Evolutionary conservation across 1,140 invertebrate genomes (phyloP).

Genomic region (Drosophila pandora): DNA sequence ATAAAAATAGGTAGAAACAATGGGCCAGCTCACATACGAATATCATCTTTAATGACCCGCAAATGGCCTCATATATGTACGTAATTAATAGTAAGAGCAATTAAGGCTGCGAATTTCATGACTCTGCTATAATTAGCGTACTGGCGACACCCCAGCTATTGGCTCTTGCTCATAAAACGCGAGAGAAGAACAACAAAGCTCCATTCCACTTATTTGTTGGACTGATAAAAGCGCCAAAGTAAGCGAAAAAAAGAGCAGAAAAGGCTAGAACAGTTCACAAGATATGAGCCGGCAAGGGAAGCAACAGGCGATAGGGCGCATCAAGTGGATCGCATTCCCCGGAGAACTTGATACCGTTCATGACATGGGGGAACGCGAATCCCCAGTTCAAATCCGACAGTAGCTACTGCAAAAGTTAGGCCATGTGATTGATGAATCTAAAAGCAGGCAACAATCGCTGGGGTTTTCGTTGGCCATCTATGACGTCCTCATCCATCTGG

Average conservation of each 20-base stretch:
- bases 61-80: constrained; percentile 19
- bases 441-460: not conserved
- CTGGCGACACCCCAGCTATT: constrained; percentile 19
- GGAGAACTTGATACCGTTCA: constrained; percentile 19
- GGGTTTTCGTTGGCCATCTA: constrained; percentile 13
- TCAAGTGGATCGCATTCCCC: constrained; percentile 24
- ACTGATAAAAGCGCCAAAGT: constrained; percentile 39
- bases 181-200: constrained; percentile 9
- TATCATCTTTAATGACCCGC: constrained; percentile 19
- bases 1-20: constrained; percentile 30
- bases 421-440: constrained; percentile 27
- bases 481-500: constrained; percentile 27
- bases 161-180: constrained; percentile 23
- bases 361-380: not conserved
- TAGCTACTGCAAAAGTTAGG: constrained; percentile 4
- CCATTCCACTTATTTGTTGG: constrained; percentile 13
- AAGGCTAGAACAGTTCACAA: constrained; percentile 11
- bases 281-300: constrained; percentile 15
- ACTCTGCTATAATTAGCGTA: constrained; percentile 38
- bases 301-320: constrained; percentile 42
- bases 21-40: constrained; percentile 29
- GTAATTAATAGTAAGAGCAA: constrained; percentile 46
- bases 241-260: constrained; percentile 19
- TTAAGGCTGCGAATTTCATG: constrained; percentile 23
- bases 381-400: not conserved